These are phyloP conservation scores for Philhelius pedissequus DNA, from an alignment of 2,888 invertebrate species.

Conservation along the genomic window DNA sequence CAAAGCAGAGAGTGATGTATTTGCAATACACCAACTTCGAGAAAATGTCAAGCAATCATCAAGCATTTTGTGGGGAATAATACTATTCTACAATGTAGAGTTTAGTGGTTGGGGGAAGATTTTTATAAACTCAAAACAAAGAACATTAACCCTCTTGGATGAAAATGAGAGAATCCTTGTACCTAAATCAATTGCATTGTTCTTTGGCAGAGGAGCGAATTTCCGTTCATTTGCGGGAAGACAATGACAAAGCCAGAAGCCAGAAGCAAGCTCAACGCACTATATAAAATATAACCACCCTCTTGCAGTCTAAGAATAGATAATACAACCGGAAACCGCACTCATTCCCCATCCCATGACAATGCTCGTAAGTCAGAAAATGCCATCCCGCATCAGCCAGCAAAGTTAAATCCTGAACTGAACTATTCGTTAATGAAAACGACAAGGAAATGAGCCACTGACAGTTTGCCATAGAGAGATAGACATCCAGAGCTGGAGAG, in stretches of 20 bases:
- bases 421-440: conserved; percentile 24
- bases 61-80: conserved; percentile 16
- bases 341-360: conserved; percentile 38
- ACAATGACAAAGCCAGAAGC: conserved; percentile 46
- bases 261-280: conserved; percentile 2
- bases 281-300: neutral
- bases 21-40: neutral
- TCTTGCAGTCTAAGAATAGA: neutral
- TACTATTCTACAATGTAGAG: neutral
- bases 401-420: neutral
- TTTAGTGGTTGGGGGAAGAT: neutral
- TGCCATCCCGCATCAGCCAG: neutral
- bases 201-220: conserved; percentile 59
- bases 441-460: conserved; percentile 61
- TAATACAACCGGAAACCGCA: conserved; percentile 56
- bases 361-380: neutral
- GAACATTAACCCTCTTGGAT: neutral
- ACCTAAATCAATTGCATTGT: conserved; percentile 61
- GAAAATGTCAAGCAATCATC: conserved; percentile 54
- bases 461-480: conserved; percentile 40
- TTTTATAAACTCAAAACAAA: conserved; percentile 41
- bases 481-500: conserved; percentile 19
- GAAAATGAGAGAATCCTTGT: conserved; percentile 21
- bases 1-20: conserved; percentile 32
- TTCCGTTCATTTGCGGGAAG: conserved; percentile 62